Percentiles rank a stretch among this genome's conserved stretches.
phyloP scores from a whole-genome alignment of 2,113 vertebrate genomes.

The Leptosomus discolor region DNA sequence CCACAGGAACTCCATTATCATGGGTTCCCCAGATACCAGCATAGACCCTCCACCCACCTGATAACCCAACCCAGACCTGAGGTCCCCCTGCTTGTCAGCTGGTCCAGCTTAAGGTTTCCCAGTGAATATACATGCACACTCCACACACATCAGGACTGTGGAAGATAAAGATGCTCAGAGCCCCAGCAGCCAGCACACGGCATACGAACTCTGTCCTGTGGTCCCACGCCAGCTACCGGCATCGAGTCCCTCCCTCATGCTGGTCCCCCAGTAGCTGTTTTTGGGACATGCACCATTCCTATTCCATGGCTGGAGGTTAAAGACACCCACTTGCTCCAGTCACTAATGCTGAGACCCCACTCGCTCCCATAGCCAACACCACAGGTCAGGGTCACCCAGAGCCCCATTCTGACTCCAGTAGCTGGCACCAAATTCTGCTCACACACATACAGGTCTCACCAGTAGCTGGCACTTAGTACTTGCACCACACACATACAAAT shows the following conservation, averaged over 20 bases:
- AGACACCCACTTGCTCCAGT: background rate
- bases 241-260: background rate
- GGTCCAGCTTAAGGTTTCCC: background rate
- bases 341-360: background rate
- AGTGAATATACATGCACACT: background rate
- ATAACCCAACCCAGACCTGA: background rate
- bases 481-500: background rate
- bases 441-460: background rate
- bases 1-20: background rate
- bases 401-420: background rate
- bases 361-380: background rate
- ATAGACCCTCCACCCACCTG: accelerated
- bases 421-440: background rate
- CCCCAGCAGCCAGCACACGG: background rate
- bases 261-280: background rate
- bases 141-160: background rate
- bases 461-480: background rate
- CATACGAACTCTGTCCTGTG: background rate
- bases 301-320: background rate
- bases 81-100: background rate
- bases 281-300: background rate
- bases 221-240: background rate
- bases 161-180: background rate
- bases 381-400: no score
- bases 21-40: background rate